Percentiles rank a stretch among this genome's conserved stretches.
These are phyloP conservation scores for Micoletzkya japonica DNA, from an alignment of 2,888 invertebrate species.

Conservation along the genomic window DNA sequence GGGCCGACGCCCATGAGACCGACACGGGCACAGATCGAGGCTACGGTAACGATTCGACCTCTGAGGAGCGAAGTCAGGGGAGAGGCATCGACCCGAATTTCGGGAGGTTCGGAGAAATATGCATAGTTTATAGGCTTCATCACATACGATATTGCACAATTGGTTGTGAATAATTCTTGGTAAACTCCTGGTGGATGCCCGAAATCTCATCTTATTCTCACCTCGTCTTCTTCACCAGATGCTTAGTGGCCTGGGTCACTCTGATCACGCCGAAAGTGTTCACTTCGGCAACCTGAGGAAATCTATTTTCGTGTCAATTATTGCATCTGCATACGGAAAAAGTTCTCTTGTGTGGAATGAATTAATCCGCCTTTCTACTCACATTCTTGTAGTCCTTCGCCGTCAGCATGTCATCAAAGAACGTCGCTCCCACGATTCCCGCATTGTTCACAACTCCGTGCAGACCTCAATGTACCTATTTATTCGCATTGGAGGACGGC, in stretches of 20 bases:
- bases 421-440: slow-evolving; percentile 54
- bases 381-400: slow-evolving; percentile 59
- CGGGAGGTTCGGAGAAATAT: neutral
- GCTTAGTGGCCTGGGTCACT: slow-evolving; percentile 53
- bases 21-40: slow-evolving; percentile 23
- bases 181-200: no score
- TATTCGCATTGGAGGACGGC: no score
- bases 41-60: slow-evolving; percentile 21
- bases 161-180: neutral
- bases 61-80: no score
- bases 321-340: neutral
- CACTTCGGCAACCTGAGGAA: slow-evolving; percentile 35
- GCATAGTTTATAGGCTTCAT: neutral
- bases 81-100: neutral
- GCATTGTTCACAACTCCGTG: slow-evolving; percentile 62
- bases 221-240: slow-evolving; percentile 52
- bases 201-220: no score
- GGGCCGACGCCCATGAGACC: slow-evolving; percentile 49
- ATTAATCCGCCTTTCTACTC: neutral
- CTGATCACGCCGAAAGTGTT: slow-evolving; percentile 64
- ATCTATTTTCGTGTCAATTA: neutral
- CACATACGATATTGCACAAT: no score
- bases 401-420: slow-evolving; percentile 63
- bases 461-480: slow-evolving; percentile 40
- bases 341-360: neutral